A percentile compares a stretch with the other conserved stretches of the same genome.
Conservation (phyloP, 2,797 vertebrate genomes). For the Acanthopagrus latus region DNA sequence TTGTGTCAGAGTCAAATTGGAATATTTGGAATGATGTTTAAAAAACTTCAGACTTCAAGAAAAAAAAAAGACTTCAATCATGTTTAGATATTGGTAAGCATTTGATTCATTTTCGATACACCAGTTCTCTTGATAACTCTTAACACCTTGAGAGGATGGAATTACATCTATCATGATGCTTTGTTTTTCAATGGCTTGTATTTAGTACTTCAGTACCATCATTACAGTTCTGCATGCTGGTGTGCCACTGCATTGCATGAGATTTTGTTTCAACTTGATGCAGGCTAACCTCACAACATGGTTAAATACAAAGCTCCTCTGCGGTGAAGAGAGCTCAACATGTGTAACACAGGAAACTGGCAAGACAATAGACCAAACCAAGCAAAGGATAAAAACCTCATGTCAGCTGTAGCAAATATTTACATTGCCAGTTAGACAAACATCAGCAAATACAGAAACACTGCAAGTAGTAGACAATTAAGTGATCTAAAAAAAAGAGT, state of each 20-base stretch:
- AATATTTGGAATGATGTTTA: neutral
- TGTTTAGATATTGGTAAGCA: neutral
- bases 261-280: neutral
- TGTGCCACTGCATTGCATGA: constrained; percentile 14
- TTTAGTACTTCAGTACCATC: neutral
- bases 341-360: neutral
- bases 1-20: neutral
- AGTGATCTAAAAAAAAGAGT: neutral
- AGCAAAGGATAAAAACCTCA: neutral
- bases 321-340: neutral
- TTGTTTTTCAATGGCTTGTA: neutral
- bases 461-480: neutral
- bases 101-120: neutral
- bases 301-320: neutral
- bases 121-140: neutral
- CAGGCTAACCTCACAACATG: neutral
- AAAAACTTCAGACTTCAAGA: no score
- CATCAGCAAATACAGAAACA: neutral
- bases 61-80: neutral
- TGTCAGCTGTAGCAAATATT: neutral
- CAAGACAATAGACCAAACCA: neutral
- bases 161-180: neutral
- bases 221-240: constrained; percentile 7
- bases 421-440: neutral
- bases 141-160: neutral